These are phyloP conservation scores for Eutolmus rufibarbis DNA, from an alignment of 2,888 invertebrate genomes.

Conservation along the genomic window DNA sequence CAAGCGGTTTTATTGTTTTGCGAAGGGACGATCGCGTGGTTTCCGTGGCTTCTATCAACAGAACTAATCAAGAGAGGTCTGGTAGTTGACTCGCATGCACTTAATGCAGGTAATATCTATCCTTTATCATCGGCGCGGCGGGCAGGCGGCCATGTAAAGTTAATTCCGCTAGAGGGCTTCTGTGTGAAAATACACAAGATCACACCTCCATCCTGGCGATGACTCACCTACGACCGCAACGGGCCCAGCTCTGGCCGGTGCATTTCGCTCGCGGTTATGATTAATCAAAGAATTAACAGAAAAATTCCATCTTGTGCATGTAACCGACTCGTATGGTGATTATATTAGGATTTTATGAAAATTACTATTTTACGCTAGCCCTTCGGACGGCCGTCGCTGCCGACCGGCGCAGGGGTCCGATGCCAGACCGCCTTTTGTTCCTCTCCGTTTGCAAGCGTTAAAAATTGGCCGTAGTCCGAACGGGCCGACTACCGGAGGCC, in stretches of 20 bases:
- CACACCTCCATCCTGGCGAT: constrained; percentile 12
- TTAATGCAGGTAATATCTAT: neutral
- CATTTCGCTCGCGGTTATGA: constrained; percentile 18
- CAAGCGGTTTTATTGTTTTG: neutral
- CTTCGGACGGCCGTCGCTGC: neutral
- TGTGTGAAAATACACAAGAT: constrained; percentile 18
- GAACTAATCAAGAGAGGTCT: neutral
- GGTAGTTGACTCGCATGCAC: neutral
- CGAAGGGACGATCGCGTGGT: neutral
- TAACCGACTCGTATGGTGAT: neutral
- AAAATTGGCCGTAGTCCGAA: constrained; percentile 2
- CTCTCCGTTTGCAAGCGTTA: constrained; percentile 1
- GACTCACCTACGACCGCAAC: neutral
- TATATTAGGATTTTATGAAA: constrained; percentile 22
- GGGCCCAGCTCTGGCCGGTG: neutral
- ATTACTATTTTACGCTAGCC: constrained; percentile 17
- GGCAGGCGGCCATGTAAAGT: neutral
- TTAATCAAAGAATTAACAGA: constrained; percentile 17
- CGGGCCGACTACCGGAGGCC: constrained; percentile 29
- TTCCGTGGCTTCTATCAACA: neutral
- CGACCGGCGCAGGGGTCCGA: neutral
- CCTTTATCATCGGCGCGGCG: neutral
- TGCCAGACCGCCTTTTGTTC: neutral
- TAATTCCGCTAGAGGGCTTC: constrained; percentile 20
- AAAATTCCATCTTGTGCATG: neutral